Base-by-base conservation (phyloP, 2,113 vertebrate species). In the Labrus mixtus region DNA sequence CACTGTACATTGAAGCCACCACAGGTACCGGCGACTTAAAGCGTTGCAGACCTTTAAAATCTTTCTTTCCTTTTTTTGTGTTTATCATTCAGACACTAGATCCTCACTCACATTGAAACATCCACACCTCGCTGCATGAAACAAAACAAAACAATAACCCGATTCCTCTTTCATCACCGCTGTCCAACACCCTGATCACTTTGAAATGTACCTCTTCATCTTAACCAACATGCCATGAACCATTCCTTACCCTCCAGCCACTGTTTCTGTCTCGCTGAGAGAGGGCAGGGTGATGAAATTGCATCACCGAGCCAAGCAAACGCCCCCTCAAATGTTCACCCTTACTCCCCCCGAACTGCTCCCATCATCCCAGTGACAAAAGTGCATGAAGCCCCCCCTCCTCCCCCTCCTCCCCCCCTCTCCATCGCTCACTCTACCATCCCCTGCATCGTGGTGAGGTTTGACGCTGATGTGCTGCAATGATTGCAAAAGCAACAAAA, bases 1-100 rank as follows among this genome's bases (percentile, higher is more conserved):
- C 96, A 41, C 68, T 94, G 79, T 95, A 94, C 93, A 87, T 76
- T 86, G 92, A 95, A 81, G 93, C 89, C 86, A 90, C 89, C 67
- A 97, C 96, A 95, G 94, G 94, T 96, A 95, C 87, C 81, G 54
- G 74, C 76, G 66, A 58, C 81, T 50, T 43, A 51, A 60, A 46
- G 59, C 8, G 43, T 72, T 84, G 80, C 71, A 62, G 69, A 65
- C 61, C 43, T 67, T 33, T 29, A 53, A 23, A 23, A 45, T 51
- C 69, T 59, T 50, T 53, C 69, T 55, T 41, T 74, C 53, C 60
- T 41, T 53, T 66, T 43, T 2, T 25, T 25, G 25, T 25, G 25
- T 68, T 50, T 71, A 25, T 25, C 16, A 50, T 50, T 70, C 48
- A 53, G 36, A 46, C 43, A 19, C 53, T 67, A 51, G 41, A 58